Evolutionary conservation across 1,140 invertebrate species (phyloP).

Genomic region (Bombus polaris): DNA sequence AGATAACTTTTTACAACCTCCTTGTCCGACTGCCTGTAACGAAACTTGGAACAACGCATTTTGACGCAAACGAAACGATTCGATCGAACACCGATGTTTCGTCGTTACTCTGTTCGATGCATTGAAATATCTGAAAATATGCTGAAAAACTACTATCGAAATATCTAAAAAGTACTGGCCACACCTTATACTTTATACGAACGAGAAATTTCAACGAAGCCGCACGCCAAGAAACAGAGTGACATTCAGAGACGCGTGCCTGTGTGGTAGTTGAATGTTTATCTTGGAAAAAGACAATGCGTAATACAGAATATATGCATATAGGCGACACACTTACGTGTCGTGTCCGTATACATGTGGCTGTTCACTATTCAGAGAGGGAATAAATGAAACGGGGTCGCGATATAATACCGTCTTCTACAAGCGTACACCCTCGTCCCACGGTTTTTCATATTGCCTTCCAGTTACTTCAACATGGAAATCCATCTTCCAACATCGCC

Average conservation of each 20-base stretch:
- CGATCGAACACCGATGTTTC: no score
- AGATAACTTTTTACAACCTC: no score
- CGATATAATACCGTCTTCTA: conserved; percentile 58
- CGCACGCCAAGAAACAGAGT: background rate
- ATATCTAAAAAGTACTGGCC: no score
- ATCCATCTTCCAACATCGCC: conserved; percentile 23
- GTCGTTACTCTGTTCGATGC: no score
- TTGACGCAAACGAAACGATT: no score
- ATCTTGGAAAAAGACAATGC: conserved; percentile 50
- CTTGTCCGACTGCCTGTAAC: no score
- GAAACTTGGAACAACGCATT: no score
- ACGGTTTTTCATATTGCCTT: conserved; percentile 58
- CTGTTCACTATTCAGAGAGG: conserved; percentile 60
- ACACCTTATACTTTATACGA: background rate
- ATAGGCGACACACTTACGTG: background rate
- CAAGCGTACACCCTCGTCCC: conserved; percentile 20
- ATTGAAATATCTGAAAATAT: no score
- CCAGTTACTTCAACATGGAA: conserved; percentile 49
- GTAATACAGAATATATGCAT: conserved; percentile 20
- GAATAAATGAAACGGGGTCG: conserved; percentile 69
- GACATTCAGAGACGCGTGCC: background rate
- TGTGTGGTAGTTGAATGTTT: conserved; percentile 21
- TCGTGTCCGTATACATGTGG: background rate
- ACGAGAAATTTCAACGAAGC: background rate
- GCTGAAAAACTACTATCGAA: no score